Evolutionary conservation across 2,888 invertebrate species (phyloP).

Genomic region (Hirtodrosophila trivittata): DNA sequence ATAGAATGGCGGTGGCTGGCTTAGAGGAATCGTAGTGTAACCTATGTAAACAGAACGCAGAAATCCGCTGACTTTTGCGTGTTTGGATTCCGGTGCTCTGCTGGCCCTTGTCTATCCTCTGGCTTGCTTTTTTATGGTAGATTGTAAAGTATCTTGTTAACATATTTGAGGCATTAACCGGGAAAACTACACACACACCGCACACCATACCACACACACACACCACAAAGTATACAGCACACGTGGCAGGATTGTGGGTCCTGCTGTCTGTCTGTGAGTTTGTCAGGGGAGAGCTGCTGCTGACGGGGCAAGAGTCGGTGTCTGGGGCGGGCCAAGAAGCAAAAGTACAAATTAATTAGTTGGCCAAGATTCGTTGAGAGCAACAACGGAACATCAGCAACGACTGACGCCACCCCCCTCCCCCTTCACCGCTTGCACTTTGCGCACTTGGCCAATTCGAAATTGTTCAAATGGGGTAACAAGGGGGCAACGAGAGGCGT

Average conservation of each 20-base stretch:
- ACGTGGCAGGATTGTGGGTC: constrained; percentile 8
- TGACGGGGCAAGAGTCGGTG: constrained; percentile 5
- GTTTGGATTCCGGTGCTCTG: constrained; percentile 44
- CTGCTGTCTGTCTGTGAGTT: constrained; percentile 1
- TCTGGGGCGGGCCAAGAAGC: constrained; percentile 20
- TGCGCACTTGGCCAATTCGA: constrained; percentile 60
- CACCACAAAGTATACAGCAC: background rate
- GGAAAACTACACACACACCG: constrained; percentile 58
- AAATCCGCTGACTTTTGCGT: constrained; percentile 73
- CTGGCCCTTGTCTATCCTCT: background rate
- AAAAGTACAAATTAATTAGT: constrained; percentile 70
- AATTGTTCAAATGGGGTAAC: constrained; percentile 47
- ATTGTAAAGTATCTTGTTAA: constrained; percentile 78
- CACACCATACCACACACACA: constrained; percentile 18
- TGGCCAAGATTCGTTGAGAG: constrained; percentile 52
- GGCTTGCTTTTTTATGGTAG: constrained; percentile 61
- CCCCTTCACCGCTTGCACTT: constrained; percentile 33
- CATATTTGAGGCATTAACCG: constrained; percentile 75
- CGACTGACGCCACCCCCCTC: constrained; percentile 15
- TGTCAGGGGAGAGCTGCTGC: too few relatives aligned
- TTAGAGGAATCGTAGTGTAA: constrained; percentile 24
- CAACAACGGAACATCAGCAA: constrained; percentile 24
- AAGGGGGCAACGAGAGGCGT: background rate
- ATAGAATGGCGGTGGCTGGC: background rate
- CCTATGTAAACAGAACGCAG: constrained; percentile 69